These are phyloP conservation scores for Pteromalus puparum DNA, from an alignment of 1,140 invertebrate genomes.

Conservation along the genomic window DNA sequence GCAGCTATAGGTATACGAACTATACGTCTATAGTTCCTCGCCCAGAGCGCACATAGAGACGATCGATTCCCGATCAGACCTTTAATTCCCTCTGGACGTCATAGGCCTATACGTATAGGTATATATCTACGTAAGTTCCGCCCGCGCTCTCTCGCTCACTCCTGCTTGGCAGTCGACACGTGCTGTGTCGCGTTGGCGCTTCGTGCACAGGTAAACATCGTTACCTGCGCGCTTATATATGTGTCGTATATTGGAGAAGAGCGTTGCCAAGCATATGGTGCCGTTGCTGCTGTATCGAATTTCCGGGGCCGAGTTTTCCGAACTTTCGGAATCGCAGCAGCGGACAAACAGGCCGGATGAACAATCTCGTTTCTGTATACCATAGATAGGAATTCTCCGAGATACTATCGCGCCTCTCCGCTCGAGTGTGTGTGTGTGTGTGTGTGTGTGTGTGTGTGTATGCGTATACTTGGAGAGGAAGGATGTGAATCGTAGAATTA, in stretches of 20 bases:
- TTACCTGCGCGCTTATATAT: no score
- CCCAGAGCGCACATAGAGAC: no score
- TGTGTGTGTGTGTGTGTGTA: no score
- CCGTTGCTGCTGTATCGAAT: not conserved
- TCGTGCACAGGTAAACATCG: not conserved
- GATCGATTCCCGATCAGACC: not conserved
- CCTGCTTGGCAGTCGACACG: not conserved
- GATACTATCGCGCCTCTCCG: no score
- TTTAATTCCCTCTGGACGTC: no score
- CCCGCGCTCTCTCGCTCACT: not conserved
- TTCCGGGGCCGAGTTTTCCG: not conserved
- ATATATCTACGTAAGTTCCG: not conserved
- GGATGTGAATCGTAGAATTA: no score
- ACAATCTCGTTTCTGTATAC: no score
- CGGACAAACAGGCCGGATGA: not conserved
- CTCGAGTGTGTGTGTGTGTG: no score
- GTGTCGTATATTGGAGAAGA: not conserved
- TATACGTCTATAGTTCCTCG: no score
- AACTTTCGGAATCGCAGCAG: not conserved
- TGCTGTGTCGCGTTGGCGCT: not conserved
- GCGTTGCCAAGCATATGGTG: not conserved
- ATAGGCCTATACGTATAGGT: not conserved
- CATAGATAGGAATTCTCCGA: no score
- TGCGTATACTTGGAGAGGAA: no score
- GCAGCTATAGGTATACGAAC: no score